Base-by-base conservation (phyloP, 1,140 invertebrate species). In the Chrysomallon squamiferum region DNA sequence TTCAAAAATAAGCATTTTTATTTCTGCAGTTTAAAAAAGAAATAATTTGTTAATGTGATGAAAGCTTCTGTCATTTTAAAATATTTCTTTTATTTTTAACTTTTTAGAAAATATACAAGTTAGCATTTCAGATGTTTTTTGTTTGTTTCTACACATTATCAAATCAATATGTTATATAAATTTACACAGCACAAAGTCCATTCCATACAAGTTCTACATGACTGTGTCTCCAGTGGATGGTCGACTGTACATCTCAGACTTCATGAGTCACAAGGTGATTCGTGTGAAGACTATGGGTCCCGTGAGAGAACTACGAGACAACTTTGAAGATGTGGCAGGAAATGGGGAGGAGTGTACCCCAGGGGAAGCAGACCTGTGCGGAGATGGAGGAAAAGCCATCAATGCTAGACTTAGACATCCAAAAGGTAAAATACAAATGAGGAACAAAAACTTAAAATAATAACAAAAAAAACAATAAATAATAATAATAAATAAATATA, bases 201-300 rank as follows among this genome's bases (percentile, higher is more conserved):
- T 97, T 0, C 95, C 95, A 0, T 97, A 98, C 85, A 92, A 96
- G 59, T 97, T 97, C 81, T 95, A 96, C 86, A 93, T 98, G 88
- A 94, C 95, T 0, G 86, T 97, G 22, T 96, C 94, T 77, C 95
- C 96, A 0, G 87, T 97, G 11, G 94, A 97, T 84, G 95, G 95
- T n/a, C 91, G 91, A 1, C 88, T 98, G 0, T 97, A 95, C 84
- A 95, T 98, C 59, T 96, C 95, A 0, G 95, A 97, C 84, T 95
- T 94, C 0, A 95, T 97, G 85, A 95, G 93, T 0, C 93, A 97
- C 83, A 93, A 95, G 83, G 96, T 97, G 61, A 93, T 97, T 27
- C 90, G 92, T 49, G 93, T 97, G 0, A 90, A 93, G 49, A 92
- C 95, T 73, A 92, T 92, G 78, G 84, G 83, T n/a, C 73, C 78